Conservation (phyloP, 53 echinoderm and acorn worm species). For the Luidia sarsii region DNA sequence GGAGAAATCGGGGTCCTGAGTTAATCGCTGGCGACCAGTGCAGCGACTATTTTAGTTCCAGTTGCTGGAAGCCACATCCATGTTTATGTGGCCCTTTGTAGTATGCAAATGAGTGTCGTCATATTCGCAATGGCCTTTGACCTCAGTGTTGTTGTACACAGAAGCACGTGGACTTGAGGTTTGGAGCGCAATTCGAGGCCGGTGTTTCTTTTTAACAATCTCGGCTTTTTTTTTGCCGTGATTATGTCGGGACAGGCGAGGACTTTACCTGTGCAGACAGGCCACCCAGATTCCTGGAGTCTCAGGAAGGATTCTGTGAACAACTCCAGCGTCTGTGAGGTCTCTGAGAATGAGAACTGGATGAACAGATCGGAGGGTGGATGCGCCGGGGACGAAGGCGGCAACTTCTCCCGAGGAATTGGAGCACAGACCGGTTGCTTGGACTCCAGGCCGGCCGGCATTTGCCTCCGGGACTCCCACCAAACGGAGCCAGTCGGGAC, state of each 20-base stretch:
- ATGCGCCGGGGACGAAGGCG: background rate
- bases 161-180: conserved; percentile 35
- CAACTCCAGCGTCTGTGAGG: background rate
- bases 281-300: conserved; percentile 29
- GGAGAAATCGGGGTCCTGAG: background rate
- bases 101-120: conserved; percentile 34
- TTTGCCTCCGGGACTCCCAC: background rate
- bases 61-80: background rate
- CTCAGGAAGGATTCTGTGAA: conserved; percentile 14
- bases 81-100: conserved; percentile 23
- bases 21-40: background rate
- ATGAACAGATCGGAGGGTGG: background rate
- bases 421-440: background rate
- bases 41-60: background rate
- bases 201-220: background rate
- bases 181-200: background rate
- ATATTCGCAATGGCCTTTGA: conserved; percentile 33
- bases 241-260: conserved; percentile 26
- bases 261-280: conserved; percentile 1
- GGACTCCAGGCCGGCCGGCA: background rate
- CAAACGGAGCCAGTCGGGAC: background rate
- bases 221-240: background rate
- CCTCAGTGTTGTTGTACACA: conserved; percentile 54
- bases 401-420: conserved; percentile 1
- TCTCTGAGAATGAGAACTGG: conserved; percentile 28